Conservation (phyloP, 2,888 invertebrate genomes). For the Vesta saturnalis region DNA sequence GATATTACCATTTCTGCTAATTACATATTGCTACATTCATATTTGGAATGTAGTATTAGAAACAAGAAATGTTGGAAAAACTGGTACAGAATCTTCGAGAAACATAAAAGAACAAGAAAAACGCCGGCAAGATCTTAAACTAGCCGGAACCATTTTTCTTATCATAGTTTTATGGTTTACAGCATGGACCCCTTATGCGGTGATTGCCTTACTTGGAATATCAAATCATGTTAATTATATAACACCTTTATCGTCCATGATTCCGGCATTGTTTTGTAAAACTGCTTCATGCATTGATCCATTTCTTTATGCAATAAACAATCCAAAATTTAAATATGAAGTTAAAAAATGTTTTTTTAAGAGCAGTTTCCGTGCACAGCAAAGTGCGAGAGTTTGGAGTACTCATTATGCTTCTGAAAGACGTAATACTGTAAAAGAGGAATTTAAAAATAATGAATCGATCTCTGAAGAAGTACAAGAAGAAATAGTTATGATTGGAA, state of each 20-base stretch:
- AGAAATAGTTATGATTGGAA: neutral
- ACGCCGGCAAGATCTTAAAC: conserved; percentile 75
- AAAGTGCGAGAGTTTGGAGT: conserved; percentile 18
- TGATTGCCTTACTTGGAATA: conserved; percentile 79
- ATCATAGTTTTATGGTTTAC: conserved; percentile 80
- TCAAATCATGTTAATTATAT: conserved; percentile 71
- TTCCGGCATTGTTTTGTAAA: conserved; percentile 84
- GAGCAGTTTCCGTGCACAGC: conserved; percentile 4
- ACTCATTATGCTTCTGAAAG: conserved; percentile 11
- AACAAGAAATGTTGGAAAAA: conserved; percentile 64
- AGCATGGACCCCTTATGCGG: conserved; percentile 86
- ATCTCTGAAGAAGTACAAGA: neutral
- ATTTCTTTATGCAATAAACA: conserved; percentile 81
- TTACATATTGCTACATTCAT: conserved; percentile 77
- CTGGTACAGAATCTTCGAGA: conserved; percentile 64
- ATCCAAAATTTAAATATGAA: conserved; percentile 79
- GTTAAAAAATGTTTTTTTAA: conserved; percentile 63
- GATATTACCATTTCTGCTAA: conserved; percentile 76
- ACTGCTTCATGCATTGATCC: conserved; percentile 84
- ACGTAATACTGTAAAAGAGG: neutral
- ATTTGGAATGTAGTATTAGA: conserved; percentile 73
- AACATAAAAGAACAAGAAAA: conserved; percentile 72
- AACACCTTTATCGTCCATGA: conserved; percentile 77
- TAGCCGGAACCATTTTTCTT: conserved; percentile 74
- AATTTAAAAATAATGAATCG: neutral